These are phyloP conservation scores for Parauchenoglanis punctatus DNA, from an alignment of 2,797 vertebrate genomes.

Conservation along the genomic window DNA sequence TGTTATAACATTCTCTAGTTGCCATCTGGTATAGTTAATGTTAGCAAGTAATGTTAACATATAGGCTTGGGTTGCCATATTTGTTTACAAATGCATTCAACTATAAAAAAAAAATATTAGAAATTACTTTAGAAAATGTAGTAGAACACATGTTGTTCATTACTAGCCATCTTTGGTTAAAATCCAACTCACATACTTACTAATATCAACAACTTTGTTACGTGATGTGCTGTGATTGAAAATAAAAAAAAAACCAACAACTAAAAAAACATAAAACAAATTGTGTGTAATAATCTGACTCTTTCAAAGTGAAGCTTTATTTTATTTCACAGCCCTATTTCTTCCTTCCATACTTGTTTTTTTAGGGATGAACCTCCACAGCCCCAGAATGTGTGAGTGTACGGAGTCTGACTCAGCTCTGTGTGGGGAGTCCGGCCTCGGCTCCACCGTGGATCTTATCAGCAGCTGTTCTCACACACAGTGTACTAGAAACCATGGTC, in stretches of 20 bases:
- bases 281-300: not conserved
- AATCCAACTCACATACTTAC: not conserved
- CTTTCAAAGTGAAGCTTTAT: not conserved
- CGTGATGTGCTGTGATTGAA: no score
- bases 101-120: not conserved
- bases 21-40: not conserved
- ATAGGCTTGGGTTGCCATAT: not conserved
- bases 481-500: slow-evolving; percentile 62
- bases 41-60: not conserved
- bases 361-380: slow-evolving; percentile 65
- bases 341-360: slow-evolving; percentile 20
- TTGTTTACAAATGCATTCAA: not conserved
- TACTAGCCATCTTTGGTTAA: not conserved
- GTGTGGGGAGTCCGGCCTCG: slow-evolving; percentile 73
- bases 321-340: not conserved
- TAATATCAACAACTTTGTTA: not conserved
- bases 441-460: slow-evolving; percentile 74
- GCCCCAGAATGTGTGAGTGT: slow-evolving; percentile 66
- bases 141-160: not conserved
- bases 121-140: not conserved
- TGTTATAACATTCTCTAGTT: not conserved
- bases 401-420: slow-evolving; percentile 68
- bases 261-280: not conserved
- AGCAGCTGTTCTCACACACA: slow-evolving; percentile 72
- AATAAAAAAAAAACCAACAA: no score